Evolutionary conservation across 2,888 invertebrate species (phyloP).

Genomic region (Melinopterus prodromus): DNA sequence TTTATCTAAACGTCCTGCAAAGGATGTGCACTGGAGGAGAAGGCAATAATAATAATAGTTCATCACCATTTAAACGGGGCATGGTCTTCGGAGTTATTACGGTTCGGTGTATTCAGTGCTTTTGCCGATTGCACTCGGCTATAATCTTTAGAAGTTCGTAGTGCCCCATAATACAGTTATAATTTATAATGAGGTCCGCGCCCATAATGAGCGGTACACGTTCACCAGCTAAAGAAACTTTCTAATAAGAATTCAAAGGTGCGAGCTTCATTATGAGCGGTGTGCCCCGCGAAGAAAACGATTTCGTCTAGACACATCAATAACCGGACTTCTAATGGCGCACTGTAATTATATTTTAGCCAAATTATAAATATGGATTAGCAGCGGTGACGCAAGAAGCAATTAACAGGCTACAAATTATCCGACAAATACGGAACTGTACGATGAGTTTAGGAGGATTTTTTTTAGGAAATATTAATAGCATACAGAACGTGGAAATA

Average conservation of each 20-base stretch:
- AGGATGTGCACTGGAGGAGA: too few relatives aligned
- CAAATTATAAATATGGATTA: constrained; percentile 4
- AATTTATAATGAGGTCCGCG: not conserved
- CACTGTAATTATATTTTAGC: constrained; percentile 4
- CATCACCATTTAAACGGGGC: too few relatives aligned
- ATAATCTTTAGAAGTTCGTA: too few relatives aligned
- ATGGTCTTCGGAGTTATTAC: too few relatives aligned
- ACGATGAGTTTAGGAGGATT: not conserved
- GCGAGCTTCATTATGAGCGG: not conserved
- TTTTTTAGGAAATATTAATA: not conserved
- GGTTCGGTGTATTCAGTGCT: too few relatives aligned
- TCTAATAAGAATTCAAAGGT: not conserved
- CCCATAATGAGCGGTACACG: not conserved
- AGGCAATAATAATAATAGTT: too few relatives aligned
- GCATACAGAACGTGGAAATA: too few relatives aligned
- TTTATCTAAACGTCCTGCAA: too few relatives aligned
- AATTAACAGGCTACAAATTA: not conserved
- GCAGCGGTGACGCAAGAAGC: not conserved
- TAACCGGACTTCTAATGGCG: not conserved
- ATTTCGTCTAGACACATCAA: constrained; percentile 4
- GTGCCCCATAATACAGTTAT: not conserved
- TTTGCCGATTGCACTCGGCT: too few relatives aligned
- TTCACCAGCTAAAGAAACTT: not conserved
- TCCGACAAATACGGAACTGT: not conserved
- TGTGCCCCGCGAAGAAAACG: not conserved